Base-by-base conservation (phyloP, 2,888 invertebrate species). In the Drosophila helvetica region DNA sequence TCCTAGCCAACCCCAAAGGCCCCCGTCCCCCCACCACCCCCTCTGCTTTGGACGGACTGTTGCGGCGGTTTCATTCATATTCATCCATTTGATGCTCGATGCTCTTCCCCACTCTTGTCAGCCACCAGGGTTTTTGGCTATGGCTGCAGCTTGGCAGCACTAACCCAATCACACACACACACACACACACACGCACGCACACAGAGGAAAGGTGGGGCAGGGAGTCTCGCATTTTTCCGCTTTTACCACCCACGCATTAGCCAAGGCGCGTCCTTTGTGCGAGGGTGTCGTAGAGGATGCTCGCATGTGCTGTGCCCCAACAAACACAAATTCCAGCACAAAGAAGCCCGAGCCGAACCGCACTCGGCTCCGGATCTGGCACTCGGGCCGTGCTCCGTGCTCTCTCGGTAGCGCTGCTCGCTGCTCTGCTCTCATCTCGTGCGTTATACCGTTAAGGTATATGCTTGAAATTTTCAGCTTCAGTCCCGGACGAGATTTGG, bases 401-500 rank as follows among this genome's bases (percentile, higher is more conserved):
- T 17, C 42, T 52, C 59, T 47, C 53, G 45, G 70, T 52, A 53
- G 58, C 43, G 52, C 30, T 52, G 65, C 68, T 68, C 50, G 77
- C 77, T 15, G 33, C n/a, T 18, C 48, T 27, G 47, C 55, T 51
- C 30, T 30, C 43, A 38, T 54, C 45, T 66, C 66, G 27, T 52
- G 53, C 65, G 48, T 25, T 58, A 61, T 81, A 86, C 81, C 86
- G 81, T 86, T 86, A 82, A 82, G 80, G 79, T 86, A 86, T 79
- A 59, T 74, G 79, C 72, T 77, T 80, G 72, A 76, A 85, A 85
- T 77, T 80, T 85, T 81, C 74, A 74, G 70, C 50, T 85, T 86
- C 88, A 91, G 91, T 91, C 91, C 91, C 89, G 91, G 91, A 91
- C 87, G 89, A 91, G 90, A 91, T 88, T 89, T 90, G 69, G 83